Evolutionary conservation across 2,888 invertebrate genomes (phyloP), one percentile per base, ranked within the genome.

Genomic region (Noctua fimbriata): DNA sequence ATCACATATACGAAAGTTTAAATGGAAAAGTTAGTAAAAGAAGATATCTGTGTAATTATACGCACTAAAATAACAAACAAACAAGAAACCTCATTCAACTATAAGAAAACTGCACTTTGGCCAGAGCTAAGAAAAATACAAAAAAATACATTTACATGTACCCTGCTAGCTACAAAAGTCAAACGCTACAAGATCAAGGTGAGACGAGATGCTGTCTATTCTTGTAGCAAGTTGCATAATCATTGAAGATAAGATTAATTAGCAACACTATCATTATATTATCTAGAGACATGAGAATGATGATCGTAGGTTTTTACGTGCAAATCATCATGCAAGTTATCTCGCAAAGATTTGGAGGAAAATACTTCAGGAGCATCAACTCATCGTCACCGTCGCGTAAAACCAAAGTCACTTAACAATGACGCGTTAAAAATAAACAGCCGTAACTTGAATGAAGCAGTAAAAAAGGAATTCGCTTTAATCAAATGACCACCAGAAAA

Each of bases 101-200:
- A 36, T 28, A 47, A 7, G 3, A 69, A 69, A 69, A 21, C 21
- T 47, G 36, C 1, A 55, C 74, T 81, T 81, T 65, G 69, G 12
- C 10, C 44, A 41, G 21, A 55, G 9, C 10, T 6, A 16, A n/a
- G 32, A n/a, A 44, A 28, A 32, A 24, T 14, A 52, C 16, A 4
- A 4, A 52, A 67, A 66, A 65, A 14, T 36, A 44, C 36, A 2
- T n/a, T 21, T 60, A 55, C 32, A 32, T 32, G 2, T n/a, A n/a
- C n/a, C n/a, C 24, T 32, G 36, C 47, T 44, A n/a, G 72, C 41
- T 18, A 73, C 76, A 81, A 55, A 73, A 80, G 73, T 79, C 74
- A 79, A 83, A 78, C 75, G 41, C 69, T 55, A 47, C 87, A 88
- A 91, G 90, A 90, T 90, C 92, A 91, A 90, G 90, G 89, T 86